Base-by-base conservation (phyloP, 1,140 invertebrate species). In the Drosophila pruinosa region DNA sequence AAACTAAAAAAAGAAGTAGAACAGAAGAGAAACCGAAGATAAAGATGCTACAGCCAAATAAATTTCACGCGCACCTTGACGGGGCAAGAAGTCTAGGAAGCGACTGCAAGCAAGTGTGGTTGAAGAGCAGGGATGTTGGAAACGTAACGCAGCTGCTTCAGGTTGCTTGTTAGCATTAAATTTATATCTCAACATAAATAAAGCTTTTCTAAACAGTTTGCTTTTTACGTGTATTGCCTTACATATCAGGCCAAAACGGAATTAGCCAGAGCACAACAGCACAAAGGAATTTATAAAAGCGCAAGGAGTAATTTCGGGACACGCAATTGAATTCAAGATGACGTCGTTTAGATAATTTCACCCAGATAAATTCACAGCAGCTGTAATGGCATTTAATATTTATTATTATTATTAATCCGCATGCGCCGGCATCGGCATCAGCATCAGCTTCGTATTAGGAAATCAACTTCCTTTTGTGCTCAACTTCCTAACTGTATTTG, bases 391-490 rank as follows among this genome's bases (percentile, higher is more conserved):
- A 86, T 88, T 86, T 88, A 86, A 88, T 86, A 86, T 86, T 86
- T 86, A 86, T 86, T 81, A 82, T 86, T 86, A 86, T 88, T 88
- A 81, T 82, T 86, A 86, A 86, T 82, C 74, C 82, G 78, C 77
- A 81, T 81, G 74, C 70, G 74, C 70, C 57, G 24, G 57, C 69
- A 48, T 71, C 15, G 24, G 2, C 47, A 50, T 31, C 43, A 19
- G 5, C 31, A 34, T 34, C n/a, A 10, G 7, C 28, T 10, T 31
- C 54, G 58, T 56, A 31, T 28, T 43, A 43, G 15, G 28, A 54
- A 62, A 63, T 62, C 22, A 39, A 50, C 48, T 54, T 63, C 50
- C 50, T 70, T 52, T 43, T 53, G 56, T 39, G 17, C 54, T 56
- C 7, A 38, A 17, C 43, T 48, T 62, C 45, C 45, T 26, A 8